These are phyloP conservation scores for Tympanuchus pallidicinctus DNA, from an alignment of 2,113 vertebrate species.

Conservation along the genomic window DNA sequence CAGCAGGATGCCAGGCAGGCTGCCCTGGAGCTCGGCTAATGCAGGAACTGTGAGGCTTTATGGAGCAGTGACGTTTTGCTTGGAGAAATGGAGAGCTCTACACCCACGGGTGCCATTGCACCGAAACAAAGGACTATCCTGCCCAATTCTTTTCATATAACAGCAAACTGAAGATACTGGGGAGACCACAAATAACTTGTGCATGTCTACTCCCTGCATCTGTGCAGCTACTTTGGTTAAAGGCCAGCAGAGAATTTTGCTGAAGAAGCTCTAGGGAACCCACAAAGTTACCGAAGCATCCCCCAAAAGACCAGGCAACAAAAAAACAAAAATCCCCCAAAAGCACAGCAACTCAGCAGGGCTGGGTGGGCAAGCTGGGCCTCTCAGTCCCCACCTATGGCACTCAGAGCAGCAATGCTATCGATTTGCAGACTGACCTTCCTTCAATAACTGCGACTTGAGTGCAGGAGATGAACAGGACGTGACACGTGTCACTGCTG, in stretches of 20 bases:
- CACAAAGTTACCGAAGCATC: not conserved
- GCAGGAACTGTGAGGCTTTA: not conserved
- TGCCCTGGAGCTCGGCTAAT: not conserved
- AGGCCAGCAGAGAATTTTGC: not conserved
- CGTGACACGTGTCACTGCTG: too few species aligned
- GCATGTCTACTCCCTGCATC: not conserved
- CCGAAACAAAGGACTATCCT: not conserved
- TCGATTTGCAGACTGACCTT: not conserved
- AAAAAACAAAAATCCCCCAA: too few species aligned
- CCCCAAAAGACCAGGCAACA: not conserved
- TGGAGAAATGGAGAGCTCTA: not conserved
- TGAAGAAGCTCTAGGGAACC: not conserved
- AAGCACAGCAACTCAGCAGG: not conserved
- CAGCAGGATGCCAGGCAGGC: not conserved
- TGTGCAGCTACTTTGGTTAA: not conserved
- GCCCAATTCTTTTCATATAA: not conserved
- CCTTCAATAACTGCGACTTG: not conserved
- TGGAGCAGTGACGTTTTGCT: not conserved
- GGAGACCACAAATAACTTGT: not conserved
- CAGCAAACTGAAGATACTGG: not conserved
- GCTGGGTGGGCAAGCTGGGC: accelerated
- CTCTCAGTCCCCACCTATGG: not conserved
- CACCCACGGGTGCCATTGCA: not conserved
- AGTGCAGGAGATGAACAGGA: not conserved
- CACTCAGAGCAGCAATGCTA: not conserved